phyloP scores from a whole-genome alignment of 2,888 invertebrate species.

The Hoplodrina blanda region DNA sequence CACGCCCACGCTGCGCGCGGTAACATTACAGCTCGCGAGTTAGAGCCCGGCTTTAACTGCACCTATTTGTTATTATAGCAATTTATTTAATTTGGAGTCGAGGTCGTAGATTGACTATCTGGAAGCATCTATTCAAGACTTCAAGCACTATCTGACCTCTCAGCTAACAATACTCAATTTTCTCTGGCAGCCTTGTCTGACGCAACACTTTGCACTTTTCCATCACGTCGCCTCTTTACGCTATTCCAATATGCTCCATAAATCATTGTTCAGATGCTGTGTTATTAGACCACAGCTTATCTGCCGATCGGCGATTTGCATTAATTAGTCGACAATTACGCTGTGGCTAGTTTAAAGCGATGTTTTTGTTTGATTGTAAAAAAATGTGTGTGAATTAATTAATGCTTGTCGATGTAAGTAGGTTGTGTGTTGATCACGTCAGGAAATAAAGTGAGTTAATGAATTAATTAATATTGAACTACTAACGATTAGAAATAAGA shows the following conservation, averaged over 20 bases:
- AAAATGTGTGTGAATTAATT: slow-evolving; percentile 55
- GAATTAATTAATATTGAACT: slow-evolving; percentile 4
- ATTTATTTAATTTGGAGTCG: background rate
- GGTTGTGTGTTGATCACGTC: slow-evolving; percentile 36
- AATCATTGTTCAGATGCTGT: slow-evolving; percentile 50
- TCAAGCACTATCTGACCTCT: slow-evolving; percentile 28
- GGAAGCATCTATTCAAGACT: slow-evolving; percentile 16
- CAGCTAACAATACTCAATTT: slow-evolving; percentile 37
- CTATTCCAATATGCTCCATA: slow-evolving; percentile 50
- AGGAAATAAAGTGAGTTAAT: slow-evolving; percentile 18
- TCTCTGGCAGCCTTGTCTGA: slow-evolving; percentile 55
- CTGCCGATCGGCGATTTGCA: slow-evolving; percentile 60
- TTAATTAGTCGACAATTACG: slow-evolving; percentile 59
- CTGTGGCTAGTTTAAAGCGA: slow-evolving; percentile 37
- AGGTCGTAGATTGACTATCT: slow-evolving; percentile 3
- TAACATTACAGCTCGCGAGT: background rate
- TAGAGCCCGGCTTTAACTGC: background rate
- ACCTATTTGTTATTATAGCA: background rate
- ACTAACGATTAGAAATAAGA: background rate
- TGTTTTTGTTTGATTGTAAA: slow-evolving; percentile 51
- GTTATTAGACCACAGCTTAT: slow-evolving; percentile 53
- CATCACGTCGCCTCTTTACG: slow-evolving; percentile 39
- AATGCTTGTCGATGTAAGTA: slow-evolving; percentile 23
- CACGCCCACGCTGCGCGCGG: background rate
- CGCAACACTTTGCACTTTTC: slow-evolving; percentile 38